Conservation (phyloP, 92 coral and sea anemone genomes). For the Phymanthus crucifer region DNA sequence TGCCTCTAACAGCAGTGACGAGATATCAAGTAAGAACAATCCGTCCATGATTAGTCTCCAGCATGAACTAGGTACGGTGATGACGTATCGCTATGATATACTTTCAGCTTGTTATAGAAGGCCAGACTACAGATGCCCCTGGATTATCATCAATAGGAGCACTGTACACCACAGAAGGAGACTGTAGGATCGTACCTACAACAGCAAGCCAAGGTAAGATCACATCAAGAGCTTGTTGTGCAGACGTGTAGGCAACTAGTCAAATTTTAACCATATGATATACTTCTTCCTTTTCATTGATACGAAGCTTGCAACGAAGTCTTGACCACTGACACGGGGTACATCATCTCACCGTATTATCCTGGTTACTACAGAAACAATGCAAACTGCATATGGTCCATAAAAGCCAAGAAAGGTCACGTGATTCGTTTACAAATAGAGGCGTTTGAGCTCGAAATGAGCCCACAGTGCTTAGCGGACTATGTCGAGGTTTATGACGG, state of each 20-base stretch:
- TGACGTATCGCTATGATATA: not conserved
- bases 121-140: constrained; percentile 26
- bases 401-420: constrained; percentile 29
- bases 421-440: constrained; percentile 39
- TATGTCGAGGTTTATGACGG: constrained; percentile 50
- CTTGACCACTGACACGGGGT: constrained; percentile 27
- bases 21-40: constrained; percentile 41
- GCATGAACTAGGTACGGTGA: not conserved
- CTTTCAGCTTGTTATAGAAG: constrained; percentile 39
- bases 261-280: no score
- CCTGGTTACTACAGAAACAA: constrained; percentile 52
- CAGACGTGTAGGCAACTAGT: not conserved
- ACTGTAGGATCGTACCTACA: constrained; percentile 40
- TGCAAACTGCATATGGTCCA: constrained; percentile 42
- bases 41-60: no score
- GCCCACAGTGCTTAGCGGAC: constrained; percentile 35
- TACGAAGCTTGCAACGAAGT: constrained; percentile 46
- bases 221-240: not conserved
- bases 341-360: constrained; percentile 45
- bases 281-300: not conserved
- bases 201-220: constrained; percentile 44
- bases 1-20: constrained; percentile 37
- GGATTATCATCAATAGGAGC: constrained; percentile 61
- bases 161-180: constrained; percentile 31
- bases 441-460: constrained; percentile 42